A percentile compares a stretch with the other conserved stretches of the same genome.
Evolutionary conservation across 2,113 vertebrate genomes (phyloP).

Genomic region (Xiphophorus hellerii): DNA sequence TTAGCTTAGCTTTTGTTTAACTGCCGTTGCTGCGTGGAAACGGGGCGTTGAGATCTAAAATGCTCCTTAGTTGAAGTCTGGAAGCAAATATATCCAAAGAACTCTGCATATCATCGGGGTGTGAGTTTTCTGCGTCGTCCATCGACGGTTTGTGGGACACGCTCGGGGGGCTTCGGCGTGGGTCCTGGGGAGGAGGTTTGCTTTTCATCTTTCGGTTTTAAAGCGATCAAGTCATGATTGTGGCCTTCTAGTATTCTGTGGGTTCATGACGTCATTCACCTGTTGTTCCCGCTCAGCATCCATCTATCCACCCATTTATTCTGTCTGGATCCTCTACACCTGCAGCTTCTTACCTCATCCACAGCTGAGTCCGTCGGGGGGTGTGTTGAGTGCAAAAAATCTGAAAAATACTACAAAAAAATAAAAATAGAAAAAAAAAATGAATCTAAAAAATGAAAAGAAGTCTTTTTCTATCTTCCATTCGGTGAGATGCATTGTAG

Average conservation of each 20-base stretch:
- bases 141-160: background rate
- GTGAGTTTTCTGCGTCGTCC: conserved; percentile 34
- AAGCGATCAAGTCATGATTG: conserved; percentile 75
- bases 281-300: conserved; percentile 37
- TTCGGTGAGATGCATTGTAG: conserved; percentile 84
- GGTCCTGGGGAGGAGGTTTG: conserved; percentile 35
- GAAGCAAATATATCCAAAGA: conserved; percentile 80
- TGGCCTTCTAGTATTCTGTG: conserved; percentile 83
- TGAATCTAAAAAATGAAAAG: conserved; percentile 28
- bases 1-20: conserved; percentile 28
- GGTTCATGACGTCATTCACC: conserved; percentile 66
- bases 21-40: conserved; percentile 27
- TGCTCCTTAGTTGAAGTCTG: conserved; percentile 42
- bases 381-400: conserved; percentile 73
- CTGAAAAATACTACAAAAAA: conserved; percentile 1
- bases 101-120: conserved; percentile 54
- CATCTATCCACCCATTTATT: conserved; percentile 26
- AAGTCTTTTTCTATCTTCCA: conserved; percentile 80
- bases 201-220: conserved; percentile 33
- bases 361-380: conserved; percentile 75
- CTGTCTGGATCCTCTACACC: conserved; percentile 67
- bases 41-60: conserved; percentile 24
- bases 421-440: background rate
- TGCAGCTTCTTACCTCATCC: conserved; percentile 77
- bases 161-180: conserved; percentile 1